Evolutionary conservation across 2,113 vertebrate species (phyloP).

Genomic region (Chionomys nivalis): DNA sequence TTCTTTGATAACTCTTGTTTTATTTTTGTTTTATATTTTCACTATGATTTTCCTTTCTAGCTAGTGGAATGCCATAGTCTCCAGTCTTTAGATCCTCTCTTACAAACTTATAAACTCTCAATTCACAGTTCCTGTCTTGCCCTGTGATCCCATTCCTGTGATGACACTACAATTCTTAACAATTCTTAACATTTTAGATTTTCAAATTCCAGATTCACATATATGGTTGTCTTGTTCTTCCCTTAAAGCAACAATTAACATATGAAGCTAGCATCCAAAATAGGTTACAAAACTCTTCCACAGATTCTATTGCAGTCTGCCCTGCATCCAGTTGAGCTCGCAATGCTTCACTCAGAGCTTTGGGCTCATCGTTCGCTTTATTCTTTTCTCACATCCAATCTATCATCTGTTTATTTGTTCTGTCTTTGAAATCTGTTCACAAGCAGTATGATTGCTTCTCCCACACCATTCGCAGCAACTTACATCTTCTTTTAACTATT

Average conservation of each 20-base stretch:
- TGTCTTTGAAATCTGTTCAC: background rate
- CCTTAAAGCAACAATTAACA: background rate
- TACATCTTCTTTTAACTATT: conserved; percentile 18
- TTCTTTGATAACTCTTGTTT: background rate
- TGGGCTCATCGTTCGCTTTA: background rate
- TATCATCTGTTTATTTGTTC: background rate
- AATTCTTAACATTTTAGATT: background rate
- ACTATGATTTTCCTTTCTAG: background rate
- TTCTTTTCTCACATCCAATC: background rate
- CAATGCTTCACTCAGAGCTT: background rate
- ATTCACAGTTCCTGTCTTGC: background rate
- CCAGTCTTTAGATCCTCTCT: background rate
- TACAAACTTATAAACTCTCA: background rate
- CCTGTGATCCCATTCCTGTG: background rate
- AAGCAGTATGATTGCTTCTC: background rate
- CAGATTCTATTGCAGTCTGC: background rate
- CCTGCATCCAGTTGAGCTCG: background rate
- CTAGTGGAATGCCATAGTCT: background rate
- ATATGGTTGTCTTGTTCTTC: background rate
- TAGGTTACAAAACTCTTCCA: background rate
- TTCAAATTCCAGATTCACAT: background rate
- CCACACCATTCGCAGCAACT: background rate
- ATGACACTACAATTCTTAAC: background rate
- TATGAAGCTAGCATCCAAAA: background rate
- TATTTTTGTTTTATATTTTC: background rate